Percentiles rank a stretch among this genome's conserved stretches.
Conservation (phyloP, 2,113 vertebrate species). For the Brachyhypopomus gauderio region DNA sequence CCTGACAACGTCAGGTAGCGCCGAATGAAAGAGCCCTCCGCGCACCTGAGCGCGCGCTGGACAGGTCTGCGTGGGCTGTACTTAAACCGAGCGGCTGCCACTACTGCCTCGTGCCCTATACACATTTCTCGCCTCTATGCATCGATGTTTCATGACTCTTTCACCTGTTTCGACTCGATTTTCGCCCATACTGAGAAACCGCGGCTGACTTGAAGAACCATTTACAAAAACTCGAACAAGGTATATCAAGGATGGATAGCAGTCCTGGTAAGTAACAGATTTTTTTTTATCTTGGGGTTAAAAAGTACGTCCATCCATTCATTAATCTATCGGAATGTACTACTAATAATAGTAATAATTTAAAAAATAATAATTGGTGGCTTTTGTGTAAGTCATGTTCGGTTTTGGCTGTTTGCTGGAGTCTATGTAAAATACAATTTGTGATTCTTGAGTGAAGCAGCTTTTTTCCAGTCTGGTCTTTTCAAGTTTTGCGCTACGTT, state of each 20-base stretch:
- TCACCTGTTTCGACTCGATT: conserved; percentile 47
- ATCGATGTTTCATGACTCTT: conserved; percentile 50
- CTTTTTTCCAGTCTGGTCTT: no score
- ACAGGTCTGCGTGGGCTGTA: conserved; percentile 17
- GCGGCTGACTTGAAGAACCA: conserved; percentile 25
- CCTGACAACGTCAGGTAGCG: conserved; percentile 47
- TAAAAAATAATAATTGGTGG: background rate
- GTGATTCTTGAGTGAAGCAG: no score
- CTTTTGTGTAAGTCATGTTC: no score
- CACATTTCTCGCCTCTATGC: conserved; percentile 34
- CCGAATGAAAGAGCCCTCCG: conserved; percentile 17
- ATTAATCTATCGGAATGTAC: no score
- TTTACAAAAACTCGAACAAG: conserved; percentile 22
- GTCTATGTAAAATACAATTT: no score
- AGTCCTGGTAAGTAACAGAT: conserved; percentile 63
- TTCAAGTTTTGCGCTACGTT: no score
- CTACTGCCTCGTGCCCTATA: conserved; percentile 41
- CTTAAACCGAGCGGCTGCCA: background rate
- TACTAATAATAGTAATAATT: background rate
- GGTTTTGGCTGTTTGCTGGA: no score
- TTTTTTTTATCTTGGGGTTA: background rate
- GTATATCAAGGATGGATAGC: conserved; percentile 70
- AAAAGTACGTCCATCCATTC: no score
- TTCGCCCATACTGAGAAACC: conserved; percentile 45
- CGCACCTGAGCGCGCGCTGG: conserved; percentile 46